These are phyloP conservation scores for Eristalis intricaria DNA, from an alignment of 2,888 invertebrate species.

Conservation along the genomic window DNA sequence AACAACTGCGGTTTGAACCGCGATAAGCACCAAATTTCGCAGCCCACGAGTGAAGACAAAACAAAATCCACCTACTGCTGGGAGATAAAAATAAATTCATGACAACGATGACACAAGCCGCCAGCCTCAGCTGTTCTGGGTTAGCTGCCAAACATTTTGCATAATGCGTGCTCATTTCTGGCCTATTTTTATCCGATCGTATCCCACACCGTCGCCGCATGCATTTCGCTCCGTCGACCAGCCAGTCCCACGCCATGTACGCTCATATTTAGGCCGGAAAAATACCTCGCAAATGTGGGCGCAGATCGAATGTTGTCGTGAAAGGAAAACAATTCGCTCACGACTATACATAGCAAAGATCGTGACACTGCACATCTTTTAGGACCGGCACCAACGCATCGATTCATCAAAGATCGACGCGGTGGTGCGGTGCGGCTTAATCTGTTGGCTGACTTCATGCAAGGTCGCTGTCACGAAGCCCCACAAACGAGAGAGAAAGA, in stretches of 20 bases:
- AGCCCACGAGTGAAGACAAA: not conserved
- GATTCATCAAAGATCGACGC: slow-evolving; percentile 49
- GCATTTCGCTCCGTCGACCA: not conserved
- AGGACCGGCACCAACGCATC: slow-evolving; percentile 46
- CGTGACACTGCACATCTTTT: not conserved
- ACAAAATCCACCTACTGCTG: not conserved
- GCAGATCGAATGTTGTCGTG: slow-evolving; percentile 15
- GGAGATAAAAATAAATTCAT: slow-evolving; percentile 3
- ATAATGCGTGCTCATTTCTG: slow-evolving; percentile 1
- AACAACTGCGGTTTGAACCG: not conserved
- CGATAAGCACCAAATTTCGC: not conserved
- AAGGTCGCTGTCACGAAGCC: slow-evolving; percentile 51
- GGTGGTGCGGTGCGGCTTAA: not conserved
- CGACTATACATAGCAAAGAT: not conserved
- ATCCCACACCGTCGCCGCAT: not conserved
- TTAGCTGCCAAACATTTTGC: slow-evolving; percentile 12
- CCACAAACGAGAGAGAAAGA: not conserved
- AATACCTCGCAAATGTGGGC: slow-evolving; percentile 23
- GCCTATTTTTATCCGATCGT: not conserved
- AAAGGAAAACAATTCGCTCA: slow-evolving; percentile 5
- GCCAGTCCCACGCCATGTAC: not conserved
- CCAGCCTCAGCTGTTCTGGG: slow-evolving; percentile 19
- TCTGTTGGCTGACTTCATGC: slow-evolving; percentile 60
- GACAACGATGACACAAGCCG: not conserved
- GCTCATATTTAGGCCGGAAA: not conserved